phyloP scores from a whole-genome alignment of 23 tunicate genomes.

The Styela plicata region DNA sequence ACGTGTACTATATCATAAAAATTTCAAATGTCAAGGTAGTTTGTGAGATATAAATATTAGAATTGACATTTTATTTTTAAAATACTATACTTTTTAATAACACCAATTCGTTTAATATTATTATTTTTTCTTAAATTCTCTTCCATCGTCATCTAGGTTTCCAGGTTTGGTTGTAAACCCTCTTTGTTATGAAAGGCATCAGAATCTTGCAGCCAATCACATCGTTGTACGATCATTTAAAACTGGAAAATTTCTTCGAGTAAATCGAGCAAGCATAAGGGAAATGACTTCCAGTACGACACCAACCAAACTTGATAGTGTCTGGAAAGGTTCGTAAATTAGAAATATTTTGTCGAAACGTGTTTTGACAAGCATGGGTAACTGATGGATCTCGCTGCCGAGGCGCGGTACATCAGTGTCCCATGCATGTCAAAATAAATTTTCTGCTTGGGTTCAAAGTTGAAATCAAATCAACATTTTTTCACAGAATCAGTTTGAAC shows the following conservation, averaged over 20 bases:
- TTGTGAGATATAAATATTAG: too few relatives aligned
- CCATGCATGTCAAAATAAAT: too few relatives aligned
- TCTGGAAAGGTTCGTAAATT: slow-evolving; percentile 80
- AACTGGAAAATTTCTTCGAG: slow-evolving; percentile 55
- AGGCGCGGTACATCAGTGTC: too few relatives aligned
- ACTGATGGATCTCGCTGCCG: too few relatives aligned
- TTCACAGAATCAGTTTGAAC: too few relatives aligned
- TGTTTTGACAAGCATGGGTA: too few relatives aligned
- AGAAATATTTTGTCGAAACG: too few relatives aligned
- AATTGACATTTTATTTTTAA: background rate
- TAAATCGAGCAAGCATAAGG: slow-evolving; percentile 16
- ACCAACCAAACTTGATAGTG: slow-evolving; percentile 64
- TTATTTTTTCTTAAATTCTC: background rate
- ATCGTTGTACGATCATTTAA: slow-evolving; percentile 72
- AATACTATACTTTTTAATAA: background rate
- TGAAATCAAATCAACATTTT: too few relatives aligned
- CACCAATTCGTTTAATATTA: background rate
- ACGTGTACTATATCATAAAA: too few relatives aligned
- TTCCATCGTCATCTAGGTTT: slow-evolving; percentile 38
- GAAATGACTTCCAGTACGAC: slow-evolving; percentile 33
- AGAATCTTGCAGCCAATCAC: slow-evolving; percentile 23
- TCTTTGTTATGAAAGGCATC: slow-evolving; percentile 41
- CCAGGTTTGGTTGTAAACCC: slow-evolving; percentile 92
- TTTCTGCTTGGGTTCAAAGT: too few relatives aligned
- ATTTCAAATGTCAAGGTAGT: too few relatives aligned